Percentiles rank a stretch among this genome's conserved stretches.
phyloP scores from a whole-genome alignment of 2,113 vertebrate species.

The Tricholaema leucomelas region DNA sequence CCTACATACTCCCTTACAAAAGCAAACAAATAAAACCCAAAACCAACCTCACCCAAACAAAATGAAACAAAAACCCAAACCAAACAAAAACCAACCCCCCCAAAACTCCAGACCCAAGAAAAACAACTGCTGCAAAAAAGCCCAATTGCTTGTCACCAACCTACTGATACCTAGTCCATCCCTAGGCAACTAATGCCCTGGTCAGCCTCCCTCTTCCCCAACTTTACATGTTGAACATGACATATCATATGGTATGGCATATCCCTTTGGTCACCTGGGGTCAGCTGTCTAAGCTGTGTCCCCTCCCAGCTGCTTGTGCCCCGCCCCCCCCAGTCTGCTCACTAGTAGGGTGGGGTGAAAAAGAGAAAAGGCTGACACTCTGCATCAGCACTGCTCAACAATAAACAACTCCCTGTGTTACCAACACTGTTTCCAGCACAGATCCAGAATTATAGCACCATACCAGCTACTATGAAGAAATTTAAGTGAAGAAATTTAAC shows the following conservation, averaged over 20 bases:
- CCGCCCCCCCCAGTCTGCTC: neutral
- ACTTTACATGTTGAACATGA: neutral
- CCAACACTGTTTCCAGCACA: neutral
- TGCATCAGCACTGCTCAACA: neutral
- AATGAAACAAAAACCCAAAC: neutral
- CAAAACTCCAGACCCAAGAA: too few relatives aligned
- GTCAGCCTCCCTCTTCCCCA: neutral
- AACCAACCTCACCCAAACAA: too few relatives aligned
- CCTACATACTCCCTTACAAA: too few relatives aligned
- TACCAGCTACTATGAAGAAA: neutral
- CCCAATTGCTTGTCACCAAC: neutral
- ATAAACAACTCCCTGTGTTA: neutral
- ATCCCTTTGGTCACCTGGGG: neutral
- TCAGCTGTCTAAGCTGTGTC: accelerated
- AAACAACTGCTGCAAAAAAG: neutral
- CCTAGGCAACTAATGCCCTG: neutral
- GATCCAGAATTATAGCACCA: neutral
- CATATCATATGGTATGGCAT: accelerated
- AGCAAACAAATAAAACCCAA: neutral
- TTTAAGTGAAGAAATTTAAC: neutral
- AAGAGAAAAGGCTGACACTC: neutral
- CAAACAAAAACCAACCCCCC: too few relatives aligned
- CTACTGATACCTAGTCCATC: neutral
- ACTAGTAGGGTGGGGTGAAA: accelerated
- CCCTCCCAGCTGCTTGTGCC: neutral